Evolutionary conservation across 1,140 invertebrate genomes (phyloP).

Genomic region (Phymorhynchus buccinoides): DNA sequence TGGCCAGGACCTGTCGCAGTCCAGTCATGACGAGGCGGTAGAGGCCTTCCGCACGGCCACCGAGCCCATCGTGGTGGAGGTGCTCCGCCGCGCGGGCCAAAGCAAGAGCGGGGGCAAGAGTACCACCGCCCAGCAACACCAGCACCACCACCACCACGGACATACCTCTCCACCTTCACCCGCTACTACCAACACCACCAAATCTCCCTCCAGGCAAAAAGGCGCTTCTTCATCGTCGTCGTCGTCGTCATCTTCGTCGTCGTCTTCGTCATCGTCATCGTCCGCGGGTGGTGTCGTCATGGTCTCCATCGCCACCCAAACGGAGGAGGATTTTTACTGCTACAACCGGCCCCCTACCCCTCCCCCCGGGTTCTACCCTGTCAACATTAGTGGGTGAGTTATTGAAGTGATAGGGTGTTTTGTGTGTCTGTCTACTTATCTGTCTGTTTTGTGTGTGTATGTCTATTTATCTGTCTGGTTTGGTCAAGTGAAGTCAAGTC

Average conservation of each 20-base stretch:
- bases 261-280: background rate
- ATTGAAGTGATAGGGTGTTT: background rate
- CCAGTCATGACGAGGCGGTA: constrained; percentile 82
- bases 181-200: background rate
- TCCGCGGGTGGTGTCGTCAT: constrained; percentile 53
- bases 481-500: no score
- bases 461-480: background rate
- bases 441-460: background rate
- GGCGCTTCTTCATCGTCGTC: background rate
- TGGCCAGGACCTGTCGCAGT: constrained; percentile 80
- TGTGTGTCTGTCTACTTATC: background rate
- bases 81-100: constrained; percentile 77
- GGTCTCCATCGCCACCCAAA: constrained; percentile 71
- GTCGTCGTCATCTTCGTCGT: constrained; percentile 14
- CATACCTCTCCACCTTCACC: background rate
- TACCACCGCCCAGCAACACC: background rate
- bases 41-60: constrained; percentile 81
- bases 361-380: constrained; percentile 62
- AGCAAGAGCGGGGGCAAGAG: constrained; percentile 46
- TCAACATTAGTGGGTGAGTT: constrained; percentile 65
- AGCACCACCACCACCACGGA: constrained; percentile 18
- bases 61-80: constrained; percentile 83
- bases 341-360: constrained; percentile 66
- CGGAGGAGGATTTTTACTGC: constrained; percentile 71
- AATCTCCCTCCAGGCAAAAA: constrained; percentile 14